Base-by-base conservation (phyloP, 2,797 vertebrate genomes). In the Orestias chungarensis region DNA sequence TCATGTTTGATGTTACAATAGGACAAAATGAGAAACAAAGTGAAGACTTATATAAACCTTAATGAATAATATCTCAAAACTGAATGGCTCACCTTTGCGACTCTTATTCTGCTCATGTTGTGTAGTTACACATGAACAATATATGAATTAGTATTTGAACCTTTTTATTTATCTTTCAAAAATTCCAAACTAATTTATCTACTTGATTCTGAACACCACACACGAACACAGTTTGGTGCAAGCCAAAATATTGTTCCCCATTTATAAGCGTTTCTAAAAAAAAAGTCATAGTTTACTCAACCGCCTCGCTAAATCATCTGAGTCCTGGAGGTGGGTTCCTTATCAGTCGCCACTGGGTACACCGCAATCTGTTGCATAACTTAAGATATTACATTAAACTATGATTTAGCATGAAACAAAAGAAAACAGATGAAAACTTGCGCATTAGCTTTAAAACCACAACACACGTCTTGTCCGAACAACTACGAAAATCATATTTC, bases 211-310 rank as follows among this genome's bases (percentile, higher is more conserved):
- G 33, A 11, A 38, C 5, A 6, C 7, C 65, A 62, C 25, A 18
- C 42, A 62, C n/a, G 52, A 35, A 38, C 23, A 11, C 14, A 40
- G n/a, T 38, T 12, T n/a, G 10, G 23, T 6, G 49, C 1, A 25
- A 70, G 55, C 64, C 42, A 1, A 54, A 69, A 64, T 25, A 62
- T 35, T 7, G 17, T 5, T 29, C n/a, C 17, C 2, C 14, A 14
- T 40, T 70, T 43, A 3, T 46, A 65, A 42, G 42, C 43, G 9
- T 70, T 55, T 55, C 52, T 23, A 43, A 18, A 66, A 20, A 70
- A 70, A 61, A n/a, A n/a, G n/a, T 38, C 15, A 43, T 3, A 71
- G 2, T 71, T 35, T 52, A 52, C 44, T 20, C 62, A 70, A 31
- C 10, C 4, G 1, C 27, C 40, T 61, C 11, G 49, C 27, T 68